phyloP scores from a whole-genome alignment of 2,888 invertebrate species.

The Pherbina coryleti region DNA sequence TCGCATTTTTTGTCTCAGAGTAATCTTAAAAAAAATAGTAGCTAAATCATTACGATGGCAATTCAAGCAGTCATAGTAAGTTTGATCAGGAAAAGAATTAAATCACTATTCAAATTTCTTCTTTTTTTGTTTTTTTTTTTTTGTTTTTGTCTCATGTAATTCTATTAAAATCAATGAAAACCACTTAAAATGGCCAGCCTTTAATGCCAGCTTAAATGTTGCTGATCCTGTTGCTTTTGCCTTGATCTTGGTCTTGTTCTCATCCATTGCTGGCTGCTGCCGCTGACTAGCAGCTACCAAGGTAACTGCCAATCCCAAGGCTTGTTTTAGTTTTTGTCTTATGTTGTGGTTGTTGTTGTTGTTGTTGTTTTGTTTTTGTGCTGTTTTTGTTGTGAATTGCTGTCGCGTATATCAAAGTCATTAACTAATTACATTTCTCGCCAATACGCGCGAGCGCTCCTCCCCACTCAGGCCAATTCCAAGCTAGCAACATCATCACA shows the following conservation, averaged over 20 bases:
- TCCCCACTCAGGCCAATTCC: not conserved
- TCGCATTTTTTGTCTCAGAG: too few species aligned
- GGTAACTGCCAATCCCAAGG: conserved; percentile 17
- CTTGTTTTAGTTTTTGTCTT: conserved; percentile 14
- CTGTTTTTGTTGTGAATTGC: conserved; percentile 12
- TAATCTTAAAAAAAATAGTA: too few species aligned
- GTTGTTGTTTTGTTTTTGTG: not conserved
- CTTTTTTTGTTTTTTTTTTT: too few species aligned
- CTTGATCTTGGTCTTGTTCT: not conserved
- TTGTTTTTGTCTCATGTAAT: too few species aligned
- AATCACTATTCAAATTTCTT: not conserved
- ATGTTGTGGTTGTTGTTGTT: conserved; percentile 1
- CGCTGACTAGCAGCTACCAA: not conserved
- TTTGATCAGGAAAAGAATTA: too few species aligned
- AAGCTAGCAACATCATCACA: not conserved
- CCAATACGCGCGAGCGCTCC: conserved; percentile 34
- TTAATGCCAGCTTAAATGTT: not conserved
- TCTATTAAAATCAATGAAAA: not conserved
- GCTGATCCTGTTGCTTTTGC: not conserved
- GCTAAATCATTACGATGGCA: too few species aligned
- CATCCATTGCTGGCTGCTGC: conserved; percentile 11
- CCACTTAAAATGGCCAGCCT: not conserved
- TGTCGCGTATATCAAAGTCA: conserved; percentile 38
- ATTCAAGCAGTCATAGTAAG: too few species aligned
- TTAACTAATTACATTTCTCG: conserved; percentile 39